Evolutionary conservation across 2,113 vertebrate species (phyloP).

Genomic region (Recurvirostra avosetta): DNA sequence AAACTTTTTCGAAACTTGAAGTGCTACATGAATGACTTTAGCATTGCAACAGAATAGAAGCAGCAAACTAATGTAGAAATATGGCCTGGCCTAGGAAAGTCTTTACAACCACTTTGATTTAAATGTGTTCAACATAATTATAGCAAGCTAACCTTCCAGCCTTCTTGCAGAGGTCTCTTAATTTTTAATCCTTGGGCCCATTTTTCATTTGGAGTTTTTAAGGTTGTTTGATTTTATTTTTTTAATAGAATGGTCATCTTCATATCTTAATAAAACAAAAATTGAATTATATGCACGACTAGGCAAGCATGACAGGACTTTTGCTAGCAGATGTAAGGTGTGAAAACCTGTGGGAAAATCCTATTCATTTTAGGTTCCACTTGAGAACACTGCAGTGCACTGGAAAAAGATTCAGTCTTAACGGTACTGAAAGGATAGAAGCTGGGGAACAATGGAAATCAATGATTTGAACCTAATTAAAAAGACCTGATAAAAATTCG

Average conservation of each 20-base stretch:
- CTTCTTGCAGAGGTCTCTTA: not conserved
- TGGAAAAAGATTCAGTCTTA: constrained; percentile 63
- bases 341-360: constrained; percentile 68
- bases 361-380: constrained; percentile 66
- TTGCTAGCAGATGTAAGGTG: constrained; percentile 68
- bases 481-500: constrained; percentile 71
- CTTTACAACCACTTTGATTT: not conserved
- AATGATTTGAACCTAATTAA: constrained; percentile 76
- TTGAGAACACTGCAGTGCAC: constrained; percentile 43
- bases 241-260: constrained; percentile 66
- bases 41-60: not conserved
- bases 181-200: constrained; percentile 14
- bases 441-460: constrained; percentile 69
- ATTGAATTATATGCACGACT: constrained; percentile 73
- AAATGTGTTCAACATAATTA: not conserved
- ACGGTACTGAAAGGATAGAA: constrained; percentile 37
- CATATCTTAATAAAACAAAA: constrained; percentile 77
- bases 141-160: not conserved
- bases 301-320: constrained; percentile 67
- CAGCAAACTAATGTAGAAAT: not conserved
- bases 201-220: constrained; percentile 40
- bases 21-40: not conserved
- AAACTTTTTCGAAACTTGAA: not conserved
- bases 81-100: not conserved
- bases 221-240: constrained; percentile 6